phyloP scores from a whole-genome alignment of 1,140 invertebrate species.

The Drosophila subobscura region DNA sequence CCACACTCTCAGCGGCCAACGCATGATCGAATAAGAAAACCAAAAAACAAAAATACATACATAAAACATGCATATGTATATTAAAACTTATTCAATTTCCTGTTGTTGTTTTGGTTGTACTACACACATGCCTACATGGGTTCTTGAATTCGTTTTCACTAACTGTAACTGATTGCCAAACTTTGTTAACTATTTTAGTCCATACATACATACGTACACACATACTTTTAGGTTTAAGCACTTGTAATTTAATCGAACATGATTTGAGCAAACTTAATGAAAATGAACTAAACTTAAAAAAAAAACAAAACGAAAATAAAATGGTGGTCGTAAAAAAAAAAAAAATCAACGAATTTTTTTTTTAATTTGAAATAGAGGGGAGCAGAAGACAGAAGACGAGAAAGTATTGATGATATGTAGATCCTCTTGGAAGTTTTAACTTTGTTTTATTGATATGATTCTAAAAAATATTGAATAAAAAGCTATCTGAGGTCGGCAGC shows the following conservation, averaged over 20 bases:
- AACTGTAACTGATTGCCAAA: constrained; percentile 65
- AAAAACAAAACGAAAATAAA: constrained; percentile 73
- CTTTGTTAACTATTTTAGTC: constrained; percentile 81
- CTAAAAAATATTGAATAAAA: no score
- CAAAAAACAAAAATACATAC: constrained; percentile 24
- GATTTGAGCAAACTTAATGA: constrained; percentile 77
- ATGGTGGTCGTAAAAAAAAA: constrained; percentile 66
- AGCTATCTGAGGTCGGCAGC: no score
- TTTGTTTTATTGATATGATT: no score
- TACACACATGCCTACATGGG: constrained; percentile 39
- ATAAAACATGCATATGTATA: constrained; percentile 9
- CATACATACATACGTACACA: constrained; percentile 72
- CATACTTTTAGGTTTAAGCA: constrained; percentile 78
- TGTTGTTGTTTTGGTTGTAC: constrained; percentile 69
- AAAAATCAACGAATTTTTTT: constrained; percentile 30
- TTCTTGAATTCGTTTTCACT: constrained; percentile 65
- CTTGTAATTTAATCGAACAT: constrained; percentile 79
- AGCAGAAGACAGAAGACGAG: no score
- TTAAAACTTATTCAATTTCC: constrained; percentile 67
- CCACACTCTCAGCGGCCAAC: constrained; percentile 7
- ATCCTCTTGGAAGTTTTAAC: no score
- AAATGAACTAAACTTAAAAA: constrained; percentile 79
- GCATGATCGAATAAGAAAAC: constrained; percentile 31
- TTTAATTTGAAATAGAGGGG: neutral
- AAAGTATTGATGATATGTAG: no score